These are phyloP conservation scores for Tangara arthus DNA, from an alignment of 2,797 vertebrate genomes.

Conservation along the genomic window DNA sequence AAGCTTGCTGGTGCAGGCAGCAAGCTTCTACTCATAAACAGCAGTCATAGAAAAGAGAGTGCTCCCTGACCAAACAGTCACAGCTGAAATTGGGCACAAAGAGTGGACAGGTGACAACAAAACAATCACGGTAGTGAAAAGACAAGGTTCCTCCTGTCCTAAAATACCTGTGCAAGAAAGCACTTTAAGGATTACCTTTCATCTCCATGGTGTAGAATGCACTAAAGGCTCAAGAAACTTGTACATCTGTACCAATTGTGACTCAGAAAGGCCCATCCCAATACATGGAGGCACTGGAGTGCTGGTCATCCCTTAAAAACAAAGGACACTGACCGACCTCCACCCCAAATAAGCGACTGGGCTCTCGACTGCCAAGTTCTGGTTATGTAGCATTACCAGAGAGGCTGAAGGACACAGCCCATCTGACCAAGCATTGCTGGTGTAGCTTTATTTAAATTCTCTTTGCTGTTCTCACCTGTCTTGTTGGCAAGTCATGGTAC, in stretches of 20 bases:
- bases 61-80: background rate
- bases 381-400: background rate
- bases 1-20: background rate
- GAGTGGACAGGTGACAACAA: background rate
- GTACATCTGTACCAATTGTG: background rate
- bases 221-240: background rate
- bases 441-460: background rate
- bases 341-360: background rate
- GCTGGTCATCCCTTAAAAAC: background rate
- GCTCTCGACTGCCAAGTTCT: background rate
- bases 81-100: background rate
- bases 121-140: background rate
- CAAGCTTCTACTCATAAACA: background rate
- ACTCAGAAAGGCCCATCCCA: background rate
- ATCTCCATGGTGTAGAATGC: background rate
- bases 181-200: background rate
- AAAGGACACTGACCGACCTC: background rate
- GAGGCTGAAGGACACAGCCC: background rate
- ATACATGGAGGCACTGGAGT: background rate
- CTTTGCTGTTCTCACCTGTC: conserved; percentile 74
- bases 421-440: background rate
- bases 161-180: background rate
- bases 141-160: background rate
- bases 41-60: background rate
- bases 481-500: conserved; percentile 67